Percentiles rank a stretch among this genome's conserved stretches.
phyloP scores from a whole-genome alignment of 2,888 invertebrate species.

The Perizoma flavofasciatum region DNA sequence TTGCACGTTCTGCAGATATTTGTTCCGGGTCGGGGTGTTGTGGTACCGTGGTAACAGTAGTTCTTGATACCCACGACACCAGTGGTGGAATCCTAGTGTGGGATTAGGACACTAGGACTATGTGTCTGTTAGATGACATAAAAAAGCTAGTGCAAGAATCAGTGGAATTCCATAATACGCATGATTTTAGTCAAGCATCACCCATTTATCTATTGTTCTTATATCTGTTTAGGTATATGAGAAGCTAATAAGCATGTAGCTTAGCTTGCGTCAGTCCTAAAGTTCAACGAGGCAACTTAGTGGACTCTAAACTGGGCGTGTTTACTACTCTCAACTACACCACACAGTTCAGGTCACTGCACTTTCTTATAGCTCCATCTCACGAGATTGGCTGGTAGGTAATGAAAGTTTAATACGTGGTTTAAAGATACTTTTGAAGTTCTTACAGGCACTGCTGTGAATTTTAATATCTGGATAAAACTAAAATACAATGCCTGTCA shows the following conservation, averaged over 20 bases:
- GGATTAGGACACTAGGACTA: too few relatives aligned
- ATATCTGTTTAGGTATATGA: too few relatives aligned
- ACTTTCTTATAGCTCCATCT: conserved; percentile 23
- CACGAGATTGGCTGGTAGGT: conserved; percentile 24
- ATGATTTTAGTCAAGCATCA: too few relatives aligned
- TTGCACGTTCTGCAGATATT: too few relatives aligned
- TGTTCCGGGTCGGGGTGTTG: too few relatives aligned
- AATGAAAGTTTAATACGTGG: conserved; percentile 19
- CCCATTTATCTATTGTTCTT: too few relatives aligned
- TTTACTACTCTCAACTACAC: conserved; percentile 41
- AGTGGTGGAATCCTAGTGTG: too few relatives aligned
- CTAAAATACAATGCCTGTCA: not conserved
- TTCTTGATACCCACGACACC: too few relatives aligned
- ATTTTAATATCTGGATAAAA: conserved; percentile 3
- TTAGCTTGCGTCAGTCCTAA: conserved; percentile 18
- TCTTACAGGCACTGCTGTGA: conserved; percentile 12
- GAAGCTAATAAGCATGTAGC: conserved; percentile 15
- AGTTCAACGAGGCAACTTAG: conserved; percentile 46
- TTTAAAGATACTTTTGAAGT: conserved; percentile 9
- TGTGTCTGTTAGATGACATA: too few relatives aligned
- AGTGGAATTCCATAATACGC: too few relatives aligned
- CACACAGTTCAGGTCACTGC: conserved; percentile 27
- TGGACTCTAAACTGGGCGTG: conserved; percentile 53
- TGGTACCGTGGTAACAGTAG: too few relatives aligned
- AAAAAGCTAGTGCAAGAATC: too few relatives aligned